A percentile compares a stretch with the other conserved stretches of the same genome.
These are phyloP conservation scores for Synanthedon vespiformis DNA, from an alignment of 2,888 invertebrate genomes.

Conservation along the genomic window DNA sequence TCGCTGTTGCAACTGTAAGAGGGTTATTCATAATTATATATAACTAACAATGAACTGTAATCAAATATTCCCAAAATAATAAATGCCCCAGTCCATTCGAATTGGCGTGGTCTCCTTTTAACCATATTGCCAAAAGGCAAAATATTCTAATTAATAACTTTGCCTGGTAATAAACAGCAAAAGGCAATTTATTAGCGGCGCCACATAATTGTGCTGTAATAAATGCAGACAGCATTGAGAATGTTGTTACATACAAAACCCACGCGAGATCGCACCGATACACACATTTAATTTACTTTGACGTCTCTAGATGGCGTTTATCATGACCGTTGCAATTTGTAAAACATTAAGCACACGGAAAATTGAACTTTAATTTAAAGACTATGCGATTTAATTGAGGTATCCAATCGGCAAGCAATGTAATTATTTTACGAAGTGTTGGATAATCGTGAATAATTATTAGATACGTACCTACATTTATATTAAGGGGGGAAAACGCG, in stretches of 20 bases:
- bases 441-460: conserved; percentile 23
- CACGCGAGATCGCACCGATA: conserved; percentile 16
- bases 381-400: neutral
- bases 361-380: neutral
- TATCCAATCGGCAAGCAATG: neutral
- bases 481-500: conserved; percentile 14
- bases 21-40: too few species aligned
- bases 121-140: too few species aligned
- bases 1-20: too few species aligned
- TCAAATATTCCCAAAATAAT: too few species aligned
- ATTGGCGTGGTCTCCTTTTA: too few species aligned
- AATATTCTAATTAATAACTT: too few species aligned
- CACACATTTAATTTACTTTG: conserved; percentile 27
- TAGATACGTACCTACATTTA: conserved; percentile 24
- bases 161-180: neutral
- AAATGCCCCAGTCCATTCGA: too few species aligned
- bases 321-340: neutral
- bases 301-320: conserved; percentile 22
- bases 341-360: neutral
- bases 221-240: conserved; percentile 24
- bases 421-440: neutral
- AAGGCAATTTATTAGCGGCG: conserved; percentile 19
- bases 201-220: conserved; percentile 43
- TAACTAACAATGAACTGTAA: too few species aligned
- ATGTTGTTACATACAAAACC: conserved; percentile 29